Evolutionary conservation across 2,888 invertebrate species (phyloP), one percentile per base, ranked within the genome.

Genomic region (Acleris holmiana): DNA sequence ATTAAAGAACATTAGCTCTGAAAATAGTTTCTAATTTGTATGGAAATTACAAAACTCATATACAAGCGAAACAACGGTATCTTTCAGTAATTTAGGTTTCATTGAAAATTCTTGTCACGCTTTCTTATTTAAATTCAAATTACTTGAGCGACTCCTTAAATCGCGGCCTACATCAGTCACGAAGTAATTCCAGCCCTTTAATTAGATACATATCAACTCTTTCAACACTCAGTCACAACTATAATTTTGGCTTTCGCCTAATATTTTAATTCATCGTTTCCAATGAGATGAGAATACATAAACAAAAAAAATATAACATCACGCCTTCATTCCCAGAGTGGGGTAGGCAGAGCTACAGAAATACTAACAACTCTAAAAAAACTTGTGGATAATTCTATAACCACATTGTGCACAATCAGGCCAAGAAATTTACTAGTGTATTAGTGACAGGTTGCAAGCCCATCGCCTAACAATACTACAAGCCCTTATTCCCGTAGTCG

Each of bases 81-180:
- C 48, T 65, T 41, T 64, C n/a, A 41, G 54, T 65, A 50, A 65
- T 65, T 60, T 60, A 49, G 35, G 60, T 60, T 50, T 60, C 48
- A 46, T 49, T 15, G 35, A 49, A 29, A 50, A 65, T 65, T 65
- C 65, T 49, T 55, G 65, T 54, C 65, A 65, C 65, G 65, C 44
- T 59, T 60, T 55, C 55, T 55, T 65, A 65, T 60, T 73, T 68
- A 73, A 73, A 73, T 76, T 73, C 67, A 72, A 76, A 73, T 76
- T 68, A 57, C 65, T 58, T 61, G 53, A 40, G 40, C 68, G 60
- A 69, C 73, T 75, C 69, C 66, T 56, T 67, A 67, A 68, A 76
- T 74, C 67, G 58, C 18, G 53, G 59, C 67, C 61, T 70, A 57
- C 19, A 35, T 55, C 50, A 59, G 47, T 41, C 35, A 44, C 48